Evolutionary conservation across 2,113 vertebrate genomes (phyloP), one percentile per base, ranked within the genome.

Genomic region (Struthio camelus): DNA sequence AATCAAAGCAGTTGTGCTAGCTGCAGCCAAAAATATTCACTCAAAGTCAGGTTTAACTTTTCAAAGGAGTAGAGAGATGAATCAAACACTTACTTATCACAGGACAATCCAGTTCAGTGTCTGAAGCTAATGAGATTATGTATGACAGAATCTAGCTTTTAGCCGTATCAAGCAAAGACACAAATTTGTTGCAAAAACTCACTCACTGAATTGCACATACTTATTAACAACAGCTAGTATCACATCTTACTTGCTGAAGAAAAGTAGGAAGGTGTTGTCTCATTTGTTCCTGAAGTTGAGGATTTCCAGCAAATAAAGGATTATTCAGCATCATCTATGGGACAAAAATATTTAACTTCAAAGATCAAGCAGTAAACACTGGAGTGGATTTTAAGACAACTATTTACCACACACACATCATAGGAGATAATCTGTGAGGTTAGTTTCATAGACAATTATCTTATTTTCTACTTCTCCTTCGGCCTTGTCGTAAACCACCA

Each of bases 291-390:
- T 99, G 99, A 93, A 99, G 98, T 89, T 99, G 98, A 96, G 99
- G 98, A 97, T 99, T 99, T 97, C 98, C 99, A 97, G 98, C 98
- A 98, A 99, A 98, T 97, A 99, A 97, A 93, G 99, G 99, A 93
- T 99, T 99, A 98, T 99, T 99, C 97, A 99, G 97, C 98, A 99
- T 98, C 98, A 99, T 99, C 99, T 99, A 97, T 69, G 95, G 85
- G 92, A 93, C 90, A 97, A 97, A 96, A 94, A 97, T 87, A 96
- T 85, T 95, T 94, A 93, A 93, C 85, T 97, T 98, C 95, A 97
- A 97, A 82, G 73, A 85, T 79, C 80, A 92, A 81, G 30, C 27
- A 94, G n/a, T 76, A 95, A 92, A 87, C 92, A 65, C 0, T 28
- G 66, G 24, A n/a, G 10, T 2, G 32, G 8, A 2, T n/a, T 81